phyloP scores from a whole-genome alignment of 2,113 vertebrate genomes.

The Rynchops niger region DNA sequence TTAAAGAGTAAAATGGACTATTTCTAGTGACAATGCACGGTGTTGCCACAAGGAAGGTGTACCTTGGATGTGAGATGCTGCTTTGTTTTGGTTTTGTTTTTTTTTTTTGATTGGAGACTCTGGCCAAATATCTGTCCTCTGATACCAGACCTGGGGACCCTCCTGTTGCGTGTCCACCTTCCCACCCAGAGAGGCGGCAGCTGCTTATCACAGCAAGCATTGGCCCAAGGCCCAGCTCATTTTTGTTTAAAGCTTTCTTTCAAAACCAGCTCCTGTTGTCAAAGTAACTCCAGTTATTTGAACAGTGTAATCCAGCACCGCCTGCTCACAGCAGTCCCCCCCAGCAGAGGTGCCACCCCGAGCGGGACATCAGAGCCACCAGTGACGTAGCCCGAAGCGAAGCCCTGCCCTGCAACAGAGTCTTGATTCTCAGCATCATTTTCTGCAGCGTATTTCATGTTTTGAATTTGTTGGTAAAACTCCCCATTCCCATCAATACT shows the following conservation, averaged over 20 bases:
- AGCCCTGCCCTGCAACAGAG: background rate
- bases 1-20: background rate
- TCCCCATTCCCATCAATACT: background rate
- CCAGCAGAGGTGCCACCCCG: background rate
- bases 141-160: background rate
- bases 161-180: background rate
- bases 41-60: background rate
- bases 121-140: background rate
- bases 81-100: too few species aligned
- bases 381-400: background rate
- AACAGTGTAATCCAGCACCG: too few species aligned
- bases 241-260: background rate
- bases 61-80: background rate
- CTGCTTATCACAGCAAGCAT: background rate
- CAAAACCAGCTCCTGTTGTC: background rate
- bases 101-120: background rate
- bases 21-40: background rate
- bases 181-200: background rate
- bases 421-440: background rate
- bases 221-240: background rate
- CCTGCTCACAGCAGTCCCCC: background rate
- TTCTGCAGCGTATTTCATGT: background rate
- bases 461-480: background rate
- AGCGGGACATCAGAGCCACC: background rate
- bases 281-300: background rate